phyloP scores from a whole-genome alignment of 2,113 vertebrate genomes.

The Gallinago undulata region DNA sequence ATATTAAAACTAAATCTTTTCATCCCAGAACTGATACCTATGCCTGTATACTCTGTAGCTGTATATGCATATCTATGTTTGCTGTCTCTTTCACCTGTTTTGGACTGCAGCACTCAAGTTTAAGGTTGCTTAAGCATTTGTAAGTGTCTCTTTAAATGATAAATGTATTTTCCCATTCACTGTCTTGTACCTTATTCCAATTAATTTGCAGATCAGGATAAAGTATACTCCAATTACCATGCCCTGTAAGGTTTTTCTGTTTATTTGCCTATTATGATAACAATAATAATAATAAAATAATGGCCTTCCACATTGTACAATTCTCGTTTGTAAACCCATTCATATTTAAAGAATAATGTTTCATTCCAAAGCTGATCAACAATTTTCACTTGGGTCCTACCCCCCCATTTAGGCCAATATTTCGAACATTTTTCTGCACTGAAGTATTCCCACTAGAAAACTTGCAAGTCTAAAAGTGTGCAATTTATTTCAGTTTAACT shows the following conservation, averaged over 20 bases:
- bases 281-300: not conserved
- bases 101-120: not conserved
- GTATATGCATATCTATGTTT: not conserved
- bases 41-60: not conserved
- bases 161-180: not conserved
- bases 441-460: constrained; percentile 61
- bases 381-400: constrained; percentile 30
- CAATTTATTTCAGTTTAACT: constrained; percentile 63
- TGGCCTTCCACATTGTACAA: not conserved
- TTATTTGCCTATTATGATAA: not conserved
- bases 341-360: constrained; percentile 54
- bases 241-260: not conserved
- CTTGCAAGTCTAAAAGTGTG: constrained; percentile 34
- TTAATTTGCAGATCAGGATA: not conserved
- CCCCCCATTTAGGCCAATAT: constrained; percentile 51
- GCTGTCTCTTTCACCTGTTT: not conserved
- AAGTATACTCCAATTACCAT: constrained; percentile 1
- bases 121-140: not conserved
- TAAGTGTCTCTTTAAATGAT: not conserved
- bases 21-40: accelerated
- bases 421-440: constrained; percentile 37
- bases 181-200: not conserved
- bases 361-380: constrained; percentile 50
- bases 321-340: constrained; percentile 44
- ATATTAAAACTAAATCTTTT: not conserved